Evolutionary conservation across 2,113 vertebrate genomes (phyloP).

Genomic region (Percina caprodes): DNA sequence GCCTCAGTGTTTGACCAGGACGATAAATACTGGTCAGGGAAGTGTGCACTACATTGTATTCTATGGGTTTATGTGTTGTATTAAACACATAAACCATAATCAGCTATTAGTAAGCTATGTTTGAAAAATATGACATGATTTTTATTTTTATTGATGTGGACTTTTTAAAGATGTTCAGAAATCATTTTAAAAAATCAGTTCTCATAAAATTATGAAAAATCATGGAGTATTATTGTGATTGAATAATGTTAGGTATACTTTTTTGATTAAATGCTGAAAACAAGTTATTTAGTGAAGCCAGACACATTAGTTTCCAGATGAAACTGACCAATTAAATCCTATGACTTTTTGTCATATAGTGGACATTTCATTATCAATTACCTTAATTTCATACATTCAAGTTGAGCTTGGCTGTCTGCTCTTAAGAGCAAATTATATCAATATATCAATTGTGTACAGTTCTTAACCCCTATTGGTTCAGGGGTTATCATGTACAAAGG

Average conservation of each 20-base stretch:
- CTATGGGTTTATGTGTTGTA: background rate
- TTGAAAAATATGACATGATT: too few species aligned
- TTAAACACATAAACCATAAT: background rate
- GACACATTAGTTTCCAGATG: background rate
- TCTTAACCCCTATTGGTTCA: background rate
- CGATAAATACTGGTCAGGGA: background rate
- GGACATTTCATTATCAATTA: background rate
- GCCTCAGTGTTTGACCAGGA: slow-evolving; percentile 5
- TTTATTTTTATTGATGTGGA: too few species aligned
- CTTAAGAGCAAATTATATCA: background rate
- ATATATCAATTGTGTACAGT: background rate
- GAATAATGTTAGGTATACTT: too few species aligned
- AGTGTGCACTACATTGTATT: background rate
- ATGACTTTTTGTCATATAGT: background rate
- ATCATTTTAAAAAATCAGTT: too few species aligned
- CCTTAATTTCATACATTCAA: background rate
- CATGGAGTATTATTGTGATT: too few species aligned
- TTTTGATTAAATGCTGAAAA: background rate
- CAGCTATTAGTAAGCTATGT: background rate
- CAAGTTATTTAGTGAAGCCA: background rate
- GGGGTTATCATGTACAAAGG: background rate
- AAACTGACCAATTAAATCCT: background rate
- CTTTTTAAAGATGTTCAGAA: too few species aligned
- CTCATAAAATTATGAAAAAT: too few species aligned
- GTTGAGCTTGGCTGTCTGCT: background rate